These are phyloP conservation scores for Crenuchus spilurus DNA, from an alignment of 2,797 vertebrate genomes.

Conservation along the genomic window DNA sequence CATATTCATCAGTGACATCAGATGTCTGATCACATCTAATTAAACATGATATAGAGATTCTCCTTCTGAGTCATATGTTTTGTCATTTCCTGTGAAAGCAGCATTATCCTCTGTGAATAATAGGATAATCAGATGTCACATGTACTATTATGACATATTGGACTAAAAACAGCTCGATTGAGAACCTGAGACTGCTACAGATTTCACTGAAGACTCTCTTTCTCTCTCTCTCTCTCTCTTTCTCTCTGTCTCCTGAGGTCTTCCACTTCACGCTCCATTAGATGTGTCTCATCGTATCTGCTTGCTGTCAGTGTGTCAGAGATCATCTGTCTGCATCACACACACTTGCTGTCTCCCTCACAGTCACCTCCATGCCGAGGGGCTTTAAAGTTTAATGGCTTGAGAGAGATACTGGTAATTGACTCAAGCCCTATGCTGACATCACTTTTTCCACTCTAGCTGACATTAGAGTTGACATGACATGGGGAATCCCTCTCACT, in stretches of 20 bases:
- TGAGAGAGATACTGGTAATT: slow-evolving; percentile 48
- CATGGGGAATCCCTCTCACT: slow-evolving; percentile 21
- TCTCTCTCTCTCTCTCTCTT: slow-evolving; percentile 45
- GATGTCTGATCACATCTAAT: no score
- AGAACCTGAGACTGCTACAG: neutral
- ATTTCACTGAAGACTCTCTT: neutral
- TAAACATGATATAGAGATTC: no score
- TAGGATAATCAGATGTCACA: neutral
- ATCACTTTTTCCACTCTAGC: slow-evolving; percentile 28
- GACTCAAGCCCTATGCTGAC: slow-evolving; percentile 33
- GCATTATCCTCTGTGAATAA: neutral
- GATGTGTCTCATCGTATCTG: slow-evolving; percentile 77
- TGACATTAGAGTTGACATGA: slow-evolving; percentile 21
- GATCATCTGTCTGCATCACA: slow-evolving; percentile 37
- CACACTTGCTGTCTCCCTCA: slow-evolving; percentile 61
- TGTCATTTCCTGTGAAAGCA: neutral
- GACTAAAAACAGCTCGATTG: neutral
- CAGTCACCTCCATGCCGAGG: slow-evolving; percentile 17
- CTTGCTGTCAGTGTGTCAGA: slow-evolving; percentile 74
- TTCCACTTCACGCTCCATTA: slow-evolving; percentile 88
- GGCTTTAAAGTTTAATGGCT: slow-evolving; percentile 48
- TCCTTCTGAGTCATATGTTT: no score
- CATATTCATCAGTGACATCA: no score
- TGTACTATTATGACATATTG: neutral
- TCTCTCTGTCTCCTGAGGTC: slow-evolving; percentile 71